Evolutionary conservation across 2,113 vertebrate species (phyloP).

Genomic region (Catharus minimus): DNA sequence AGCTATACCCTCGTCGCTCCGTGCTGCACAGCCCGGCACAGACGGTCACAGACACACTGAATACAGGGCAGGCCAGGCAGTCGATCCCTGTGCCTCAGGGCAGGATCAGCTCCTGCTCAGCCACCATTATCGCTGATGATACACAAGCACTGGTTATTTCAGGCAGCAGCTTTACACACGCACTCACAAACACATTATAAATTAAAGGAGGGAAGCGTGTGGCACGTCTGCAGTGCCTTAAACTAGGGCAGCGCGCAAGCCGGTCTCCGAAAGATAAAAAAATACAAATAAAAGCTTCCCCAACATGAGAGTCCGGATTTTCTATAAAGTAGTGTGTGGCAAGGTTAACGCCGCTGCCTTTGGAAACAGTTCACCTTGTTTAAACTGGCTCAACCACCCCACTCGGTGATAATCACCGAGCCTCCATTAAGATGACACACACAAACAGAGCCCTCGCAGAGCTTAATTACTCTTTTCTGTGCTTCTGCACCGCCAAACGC

Average conservation of each 20-base stretch:
- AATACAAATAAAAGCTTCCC: neutral
- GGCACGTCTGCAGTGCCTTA: neutral
- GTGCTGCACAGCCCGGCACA: neutral
- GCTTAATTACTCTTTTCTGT: neutral
- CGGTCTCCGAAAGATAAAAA: neutral
- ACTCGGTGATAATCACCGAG: neutral
- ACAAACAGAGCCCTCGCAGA: neutral
- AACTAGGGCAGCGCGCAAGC: neutral
- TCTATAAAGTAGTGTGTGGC: neutral
- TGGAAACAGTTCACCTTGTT: neutral
- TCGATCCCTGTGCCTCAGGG: slow-evolving; percentile 16
- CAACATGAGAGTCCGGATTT: neutral
- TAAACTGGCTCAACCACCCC: slow-evolving; percentile 28
- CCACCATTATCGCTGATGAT: slow-evolving; percentile 4
- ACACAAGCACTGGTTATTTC: neutral
- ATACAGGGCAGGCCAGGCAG: neutral
- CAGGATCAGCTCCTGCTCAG: slow-evolving; percentile 2
- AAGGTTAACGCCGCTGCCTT: neutral
- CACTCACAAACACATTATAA: neutral
- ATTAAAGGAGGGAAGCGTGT: neutral
- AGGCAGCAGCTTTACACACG: neutral
- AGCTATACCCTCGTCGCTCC: neutral
- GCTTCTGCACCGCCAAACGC: neutral
- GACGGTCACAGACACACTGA: neutral
- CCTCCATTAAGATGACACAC: slow-evolving; percentile 1